Base-by-base conservation (phyloP, 2,888 invertebrate genomes). In the Amiota communis region DNA sequence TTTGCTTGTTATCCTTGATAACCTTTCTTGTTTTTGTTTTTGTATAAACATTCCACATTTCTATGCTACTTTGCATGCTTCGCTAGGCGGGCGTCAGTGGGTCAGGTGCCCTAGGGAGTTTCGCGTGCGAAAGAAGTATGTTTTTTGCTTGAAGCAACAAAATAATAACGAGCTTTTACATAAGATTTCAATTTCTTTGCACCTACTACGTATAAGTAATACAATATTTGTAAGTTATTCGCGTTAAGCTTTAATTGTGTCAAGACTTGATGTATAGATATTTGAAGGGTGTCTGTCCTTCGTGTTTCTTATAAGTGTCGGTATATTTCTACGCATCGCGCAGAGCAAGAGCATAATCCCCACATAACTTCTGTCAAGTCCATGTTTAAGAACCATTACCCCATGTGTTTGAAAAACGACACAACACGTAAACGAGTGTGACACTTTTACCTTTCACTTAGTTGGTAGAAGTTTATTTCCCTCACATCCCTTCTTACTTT, bases 141-240 rank as follows among this genome's bases (percentile, higher is more conserved):
- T 36, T 12, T 63, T 63, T 23, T 36, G 9, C 36, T 63, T 10
- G n/a, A 23, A 36, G 13, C 20, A 36, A 63, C 36, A n/a, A 48
- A 15, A 65, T 68, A 68, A 68, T 20, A 20, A 68, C 36, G 36
- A 53, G 20, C 51, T 51, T 23, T 51, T n/a, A 13, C 51, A 68
- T 68, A 68, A 68, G 67, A 68, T 68, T 23, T 53, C 51, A 53
- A 68, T 53, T 53, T 49, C n/a, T 11, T 15, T 20, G 6, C 20
- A 23, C 23, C 23, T 23, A 23, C 23, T 23, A 23, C 23, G 23
- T 23, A 23, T 23, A 23, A 23, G 23, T 23, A 23, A 23, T 23
- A n/a, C 13, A 12, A 53, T 53, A 53, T 53, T 53, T 53, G 8
- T 53, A 36, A 36, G 8, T 36, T 36, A n/a, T n/a, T 53, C 13